Evolutionary conservation across 2,113 vertebrate genomes (phyloP), one percentile per base, ranked within the genome.

Genomic region (Chloroceryle aenea): DNA sequence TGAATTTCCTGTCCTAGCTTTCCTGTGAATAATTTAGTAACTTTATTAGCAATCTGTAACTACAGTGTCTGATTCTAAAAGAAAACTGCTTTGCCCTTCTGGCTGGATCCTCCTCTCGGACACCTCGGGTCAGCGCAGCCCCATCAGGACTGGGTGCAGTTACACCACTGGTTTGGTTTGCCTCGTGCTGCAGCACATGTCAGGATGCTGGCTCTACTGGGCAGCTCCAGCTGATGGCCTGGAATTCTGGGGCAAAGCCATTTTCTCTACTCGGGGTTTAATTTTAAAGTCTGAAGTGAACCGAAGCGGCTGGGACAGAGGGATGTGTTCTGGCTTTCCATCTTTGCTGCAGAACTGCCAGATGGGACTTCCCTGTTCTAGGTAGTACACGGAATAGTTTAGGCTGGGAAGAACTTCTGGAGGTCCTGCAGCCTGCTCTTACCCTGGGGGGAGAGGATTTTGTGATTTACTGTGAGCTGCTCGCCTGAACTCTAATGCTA

Each of bases 321-420:
- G 25, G 34, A 4, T 16, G 3, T 69, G 73, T 94, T 59, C 72
- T 79, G 71, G 7, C 14, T 89, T 93, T 82, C 16, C 18, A 7
- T 29, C 62, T 79, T 74, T 71, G n/a, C 45, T 69, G 10, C 22
- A 29, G 59, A 80, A 42, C 25, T 73, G 55, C n/a, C 55, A 71
- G 87, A 53, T 19, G 58, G 38, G 27, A 42, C 36, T 36, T 89
- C 7, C 9, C 30, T 1, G 1, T 38, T 16, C 0, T 0, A 88
- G 48, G 23, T 6, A 64, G n/a, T 85, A 87, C 81, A 85, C 73
- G 50, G 30, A 68, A 78, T 14, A 14, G 17, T 0, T 14, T 15
- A 58, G 42, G 18, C 22, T 62, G 55, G 38, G 47, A 71, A 38
- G 14, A 84, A 62, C 20, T 18, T 69, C 72, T 62, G 43, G 23